phyloP scores from a whole-genome alignment of 2,888 invertebrate genomes.

The Acrocera orbiculus region DNA sequence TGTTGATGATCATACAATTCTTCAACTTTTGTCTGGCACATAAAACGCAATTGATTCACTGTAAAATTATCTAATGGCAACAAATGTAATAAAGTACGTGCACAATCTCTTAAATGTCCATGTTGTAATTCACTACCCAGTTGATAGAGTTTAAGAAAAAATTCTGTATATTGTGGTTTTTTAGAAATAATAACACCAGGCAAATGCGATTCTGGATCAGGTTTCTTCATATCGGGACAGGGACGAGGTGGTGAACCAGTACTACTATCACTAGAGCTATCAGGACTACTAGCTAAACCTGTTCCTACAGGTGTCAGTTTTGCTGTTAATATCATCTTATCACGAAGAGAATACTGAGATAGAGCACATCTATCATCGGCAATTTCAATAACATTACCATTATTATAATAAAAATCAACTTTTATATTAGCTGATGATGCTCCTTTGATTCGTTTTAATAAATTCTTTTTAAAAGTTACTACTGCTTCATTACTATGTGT shows the following conservation, averaged over 20 bases:
- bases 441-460: conserved; percentile 37
- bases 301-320: conserved; percentile 57
- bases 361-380: conserved; percentile 75
- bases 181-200: conserved; percentile 87
- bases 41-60: conserved; percentile 26
- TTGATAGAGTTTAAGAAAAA: conserved; percentile 74
- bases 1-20: conserved; percentile 7
- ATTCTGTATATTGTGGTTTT: conserved; percentile 57
- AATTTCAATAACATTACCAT: conserved; percentile 74
- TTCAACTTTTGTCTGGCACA: conserved; percentile 18
- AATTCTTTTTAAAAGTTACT: conserved; percentile 62
- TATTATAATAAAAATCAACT: conserved; percentile 68
- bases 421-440: conserved; percentile 57
- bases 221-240: conserved; percentile 53
- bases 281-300: conserved; percentile 63
- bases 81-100: conserved; percentile 24
- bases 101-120: conserved; percentile 62
- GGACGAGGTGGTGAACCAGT: conserved; percentile 81
- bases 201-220: conserved; percentile 72
- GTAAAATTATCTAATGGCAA: conserved; percentile 32
- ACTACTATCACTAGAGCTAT: conserved; percentile 88
- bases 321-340: conserved; percentile 74
- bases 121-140: conserved; percentile 69
- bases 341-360: conserved; percentile 66
- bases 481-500: conserved; percentile 92